Base-by-base conservation (phyloP, 2,113 vertebrate genomes). In the Corynorhinus townsendii region DNA sequence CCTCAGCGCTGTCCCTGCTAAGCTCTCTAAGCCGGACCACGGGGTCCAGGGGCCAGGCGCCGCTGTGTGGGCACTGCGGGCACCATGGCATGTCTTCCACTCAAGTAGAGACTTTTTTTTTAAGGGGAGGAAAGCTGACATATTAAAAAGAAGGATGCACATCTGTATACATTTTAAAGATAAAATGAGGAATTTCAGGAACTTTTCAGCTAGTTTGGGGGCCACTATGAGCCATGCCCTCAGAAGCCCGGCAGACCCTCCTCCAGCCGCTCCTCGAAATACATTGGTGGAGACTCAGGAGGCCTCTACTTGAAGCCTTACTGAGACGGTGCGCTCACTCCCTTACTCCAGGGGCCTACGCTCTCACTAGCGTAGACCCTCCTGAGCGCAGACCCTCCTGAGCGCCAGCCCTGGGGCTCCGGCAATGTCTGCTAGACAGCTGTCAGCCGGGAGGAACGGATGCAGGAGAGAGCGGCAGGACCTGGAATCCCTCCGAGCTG, bases 171-270 rank as follows among this genome's bases (percentile, higher is more conserved):
- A 45, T 59, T 85, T 96, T 76, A 47, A 76, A 87, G 38, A 75
- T 71, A 86, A 66, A 85, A 96, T 24, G 80, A 94, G 79, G 75
- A 81, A 91, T 66, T 71, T 73, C 43, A 86, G 84, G 81, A 59
- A 35, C n/a, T 7, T 19, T 66, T 38, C 38, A n/a, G 22, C 56
- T 64, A 12, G 20, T 52, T 93, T 54, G 0, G n/a, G 56, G 64
- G 59, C n/a, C 38, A 12, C 40, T 30, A 1, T 43, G 52, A 82
- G 30, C 35, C 62, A 49, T 0, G 16, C 22, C 40, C 77, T 4
- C 71, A 26, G 45, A 15, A 5, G 10, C 45, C 22, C 28, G 7
- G 56, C 64, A 69, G 38, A 52, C 22, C 71, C 16, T 83, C 59
- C 15, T 59, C 45, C 82, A 62, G n/a, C 22, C 47, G n/a, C 28